These are phyloP conservation scores for Hartigia nigra DNA, from an alignment of 2,888 invertebrate species.

Conservation along the genomic window DNA sequence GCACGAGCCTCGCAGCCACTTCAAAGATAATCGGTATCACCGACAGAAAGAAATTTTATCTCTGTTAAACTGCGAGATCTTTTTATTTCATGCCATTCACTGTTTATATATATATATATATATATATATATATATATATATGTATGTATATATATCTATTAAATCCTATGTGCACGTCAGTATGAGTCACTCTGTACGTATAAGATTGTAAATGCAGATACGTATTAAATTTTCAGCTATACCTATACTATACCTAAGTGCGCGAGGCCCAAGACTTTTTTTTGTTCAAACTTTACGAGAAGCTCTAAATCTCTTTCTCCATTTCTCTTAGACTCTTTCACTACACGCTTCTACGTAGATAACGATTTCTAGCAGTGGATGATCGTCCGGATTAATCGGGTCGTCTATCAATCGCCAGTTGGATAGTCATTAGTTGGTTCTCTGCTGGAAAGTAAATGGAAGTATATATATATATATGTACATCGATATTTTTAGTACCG, in stretches of 20 bases:
- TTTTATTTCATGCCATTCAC: background rate
- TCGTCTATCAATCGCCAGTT: background rate
- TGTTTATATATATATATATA: background rate
- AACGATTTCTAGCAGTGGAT: background rate
- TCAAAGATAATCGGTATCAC: background rate
- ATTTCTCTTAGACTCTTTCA: background rate
- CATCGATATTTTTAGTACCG: background rate
- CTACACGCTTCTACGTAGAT: background rate
- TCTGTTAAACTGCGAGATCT: background rate
- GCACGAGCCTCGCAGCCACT: background rate
- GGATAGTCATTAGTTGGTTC: background rate
- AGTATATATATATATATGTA: background rate
- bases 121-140: no score
- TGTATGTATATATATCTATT: background rate
- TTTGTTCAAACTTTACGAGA: no score
- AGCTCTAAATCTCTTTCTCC: no score
- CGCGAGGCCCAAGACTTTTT: no score
- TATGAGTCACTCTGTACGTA: background rate
- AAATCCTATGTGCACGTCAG: background rate
- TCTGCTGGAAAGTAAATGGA: background rate
- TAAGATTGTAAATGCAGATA: no score
- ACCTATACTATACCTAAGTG: no score
- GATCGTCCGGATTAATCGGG: background rate
- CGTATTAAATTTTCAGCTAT: no score
- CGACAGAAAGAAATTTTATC: background rate